phyloP scores from a whole-genome alignment of 2,113 vertebrate genomes.

The Hiodon tergisus region DNA sequence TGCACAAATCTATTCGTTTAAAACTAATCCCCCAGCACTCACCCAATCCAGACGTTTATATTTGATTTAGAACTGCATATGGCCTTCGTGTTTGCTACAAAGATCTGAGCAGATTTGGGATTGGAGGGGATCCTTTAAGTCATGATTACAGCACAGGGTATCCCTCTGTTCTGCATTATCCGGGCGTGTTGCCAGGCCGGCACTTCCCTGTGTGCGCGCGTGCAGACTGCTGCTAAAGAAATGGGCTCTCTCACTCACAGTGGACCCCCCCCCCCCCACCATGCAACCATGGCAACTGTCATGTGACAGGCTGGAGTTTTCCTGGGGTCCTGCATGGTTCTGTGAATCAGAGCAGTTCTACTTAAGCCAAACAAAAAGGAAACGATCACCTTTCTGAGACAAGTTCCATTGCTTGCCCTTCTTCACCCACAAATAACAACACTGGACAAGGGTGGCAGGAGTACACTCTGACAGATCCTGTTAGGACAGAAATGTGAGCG shows the following conservation, averaged over 20 bases:
- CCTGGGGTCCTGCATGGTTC: background rate
- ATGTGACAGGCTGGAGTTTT: conserved; percentile 21
- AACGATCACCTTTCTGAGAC: too few species aligned
- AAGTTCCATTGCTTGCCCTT: too few species aligned
- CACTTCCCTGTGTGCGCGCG: background rate
- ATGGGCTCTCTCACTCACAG: background rate
- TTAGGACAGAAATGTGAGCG: too few species aligned
- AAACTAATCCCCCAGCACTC: too few species aligned
- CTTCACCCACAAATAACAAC: too few species aligned
- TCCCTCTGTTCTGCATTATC: conserved; percentile 47
- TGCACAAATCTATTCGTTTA: too few species aligned
- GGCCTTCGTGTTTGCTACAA: background rate
- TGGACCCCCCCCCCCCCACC: background rate
- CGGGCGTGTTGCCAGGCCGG: conserved; percentile 55
- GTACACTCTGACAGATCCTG: too few species aligned
- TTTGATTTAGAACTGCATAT: background rate
- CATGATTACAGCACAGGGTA: conserved; percentile 37
- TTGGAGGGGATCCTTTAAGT: conserved; percentile 21
- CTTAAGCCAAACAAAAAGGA: background rate
- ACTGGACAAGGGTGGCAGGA: too few species aligned
- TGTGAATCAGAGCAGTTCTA: background rate
- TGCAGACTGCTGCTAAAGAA: background rate
- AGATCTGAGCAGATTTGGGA: background rate
- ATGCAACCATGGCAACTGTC: conserved; percentile 13
- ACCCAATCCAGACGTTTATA: background rate